Conservation (phyloP, 2,113 vertebrate species). For the Pionites leucogaster region DNA sequence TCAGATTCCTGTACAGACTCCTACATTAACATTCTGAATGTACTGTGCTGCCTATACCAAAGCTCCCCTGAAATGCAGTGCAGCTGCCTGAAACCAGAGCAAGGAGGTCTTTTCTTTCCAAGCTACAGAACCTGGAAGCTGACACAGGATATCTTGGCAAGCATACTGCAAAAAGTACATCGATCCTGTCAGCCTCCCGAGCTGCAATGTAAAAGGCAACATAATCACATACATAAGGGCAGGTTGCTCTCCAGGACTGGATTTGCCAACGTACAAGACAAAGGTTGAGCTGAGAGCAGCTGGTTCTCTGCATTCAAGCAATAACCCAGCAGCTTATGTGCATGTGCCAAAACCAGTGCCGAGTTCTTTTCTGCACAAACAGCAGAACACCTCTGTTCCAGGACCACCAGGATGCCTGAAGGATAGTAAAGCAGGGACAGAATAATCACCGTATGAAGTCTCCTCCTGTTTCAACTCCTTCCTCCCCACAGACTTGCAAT, state of each 20-base stretch:
- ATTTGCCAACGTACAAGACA: neutral
- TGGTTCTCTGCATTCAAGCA: neutral
- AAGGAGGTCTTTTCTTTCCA: neutral
- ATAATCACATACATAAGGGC: neutral
- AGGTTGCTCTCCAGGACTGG: neutral
- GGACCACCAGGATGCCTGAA: neutral
- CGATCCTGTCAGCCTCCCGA: neutral
- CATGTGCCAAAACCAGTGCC: neutral
- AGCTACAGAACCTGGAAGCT: neutral
- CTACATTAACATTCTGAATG: fast-evolving
- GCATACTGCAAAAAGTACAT: neutral
- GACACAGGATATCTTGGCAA: neutral
- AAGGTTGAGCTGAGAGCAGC: neutral
- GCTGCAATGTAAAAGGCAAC: neutral
- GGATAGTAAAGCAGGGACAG: neutral
- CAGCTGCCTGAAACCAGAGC: neutral
- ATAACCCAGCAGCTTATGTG: neutral
- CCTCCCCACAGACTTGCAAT: neutral
- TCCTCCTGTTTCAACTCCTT: neutral
- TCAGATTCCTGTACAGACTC: neutral
- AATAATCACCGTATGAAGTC: neutral
- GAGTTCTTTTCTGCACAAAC: neutral
- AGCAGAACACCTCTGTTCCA: neutral
- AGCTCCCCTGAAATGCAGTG: neutral
- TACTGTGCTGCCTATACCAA: neutral